Evolutionary conservation across 2,113 vertebrate species (phyloP).

Genomic region (Brienomyrus longianalis): DNA sequence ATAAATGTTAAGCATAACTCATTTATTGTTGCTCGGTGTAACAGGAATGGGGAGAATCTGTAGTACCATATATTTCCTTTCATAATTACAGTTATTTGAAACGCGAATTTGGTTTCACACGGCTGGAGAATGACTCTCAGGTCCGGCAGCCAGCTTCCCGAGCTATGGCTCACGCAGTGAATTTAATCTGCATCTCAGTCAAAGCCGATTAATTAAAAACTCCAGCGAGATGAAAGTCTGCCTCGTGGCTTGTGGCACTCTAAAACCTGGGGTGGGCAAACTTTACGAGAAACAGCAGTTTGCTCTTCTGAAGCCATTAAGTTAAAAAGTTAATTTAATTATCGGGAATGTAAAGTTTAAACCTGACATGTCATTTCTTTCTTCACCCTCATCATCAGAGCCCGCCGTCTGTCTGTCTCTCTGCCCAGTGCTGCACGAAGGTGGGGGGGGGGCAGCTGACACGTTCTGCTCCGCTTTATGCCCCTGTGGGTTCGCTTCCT

Average conservation of each 20-base stretch:
- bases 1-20: background rate
- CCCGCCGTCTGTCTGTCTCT: background rate
- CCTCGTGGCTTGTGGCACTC: background rate
- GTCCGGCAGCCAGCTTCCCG: background rate
- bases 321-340: background rate
- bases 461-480: background rate
- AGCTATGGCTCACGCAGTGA: background rate
- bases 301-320: background rate
- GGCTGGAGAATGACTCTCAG: background rate
- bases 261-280: background rate
- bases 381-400: background rate
- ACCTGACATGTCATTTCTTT: background rate
- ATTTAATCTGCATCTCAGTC: slow-evolving; percentile 1
- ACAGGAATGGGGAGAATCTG: background rate
- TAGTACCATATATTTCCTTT: background rate
- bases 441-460: background rate
- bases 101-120: background rate
- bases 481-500: background rate
- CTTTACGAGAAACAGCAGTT: background rate
- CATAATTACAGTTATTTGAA: background rate
- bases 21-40: background rate
- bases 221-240: background rate
- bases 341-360: slow-evolving; percentile 5
- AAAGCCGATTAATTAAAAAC: slow-evolving; percentile 8
- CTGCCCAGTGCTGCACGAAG: background rate